These are phyloP conservation scores for Rhinatrema bivittatum DNA, from an alignment of 2,797 vertebrate genomes.

Conservation along the genomic window DNA sequence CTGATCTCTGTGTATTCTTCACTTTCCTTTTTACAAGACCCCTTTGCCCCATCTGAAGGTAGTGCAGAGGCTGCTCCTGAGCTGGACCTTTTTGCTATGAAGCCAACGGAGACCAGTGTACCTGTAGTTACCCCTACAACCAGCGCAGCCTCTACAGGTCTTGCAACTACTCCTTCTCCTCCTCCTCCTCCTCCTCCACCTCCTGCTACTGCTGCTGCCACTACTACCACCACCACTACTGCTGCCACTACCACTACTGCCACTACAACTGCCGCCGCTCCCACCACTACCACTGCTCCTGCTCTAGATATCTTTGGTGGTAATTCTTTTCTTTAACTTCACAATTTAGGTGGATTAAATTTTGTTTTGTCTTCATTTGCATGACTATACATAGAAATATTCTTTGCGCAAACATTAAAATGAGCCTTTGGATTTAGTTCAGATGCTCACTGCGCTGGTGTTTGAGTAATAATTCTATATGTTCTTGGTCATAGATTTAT, in stretches of 20 bases:
- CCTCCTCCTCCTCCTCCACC: constrained; percentile 63
- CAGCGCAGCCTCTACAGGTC: constrained; percentile 65
- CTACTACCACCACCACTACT: constrained; percentile 52
- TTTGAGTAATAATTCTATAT: constrained; percentile 69
- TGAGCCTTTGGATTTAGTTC: no score
- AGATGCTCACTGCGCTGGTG: no score
- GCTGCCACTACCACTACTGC: constrained; percentile 18
- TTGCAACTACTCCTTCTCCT: constrained; percentile 69
- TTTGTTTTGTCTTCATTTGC: no score
- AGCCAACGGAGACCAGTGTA: constrained; percentile 75
- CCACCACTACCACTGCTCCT: constrained; percentile 64
- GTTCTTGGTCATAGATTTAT: constrained; percentile 97
- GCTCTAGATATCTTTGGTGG: constrained; percentile 98
- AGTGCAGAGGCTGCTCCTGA: constrained; percentile 83
- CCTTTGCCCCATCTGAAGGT: constrained; percentile 94
- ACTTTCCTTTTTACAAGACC: constrained; percentile 80
- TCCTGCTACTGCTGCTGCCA: constrained; percentile 50
- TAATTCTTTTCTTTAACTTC: constrained; percentile 63
- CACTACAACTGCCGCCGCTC: constrained; percentile 16
- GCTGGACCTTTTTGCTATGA: constrained; percentile 98
- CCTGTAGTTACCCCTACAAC: constrained; percentile 78
- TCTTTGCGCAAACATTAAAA: no score
- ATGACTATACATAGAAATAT: no score
- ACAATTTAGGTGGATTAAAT: constrained; percentile 32
- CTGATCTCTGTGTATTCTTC: constrained; percentile 53